A percentile compares a stretch with the other conserved stretches of the same genome.
Evolutionary conservation across 1,140 invertebrate genomes (phyloP).

Genomic region (Ruditapes philippinarum): DNA sequence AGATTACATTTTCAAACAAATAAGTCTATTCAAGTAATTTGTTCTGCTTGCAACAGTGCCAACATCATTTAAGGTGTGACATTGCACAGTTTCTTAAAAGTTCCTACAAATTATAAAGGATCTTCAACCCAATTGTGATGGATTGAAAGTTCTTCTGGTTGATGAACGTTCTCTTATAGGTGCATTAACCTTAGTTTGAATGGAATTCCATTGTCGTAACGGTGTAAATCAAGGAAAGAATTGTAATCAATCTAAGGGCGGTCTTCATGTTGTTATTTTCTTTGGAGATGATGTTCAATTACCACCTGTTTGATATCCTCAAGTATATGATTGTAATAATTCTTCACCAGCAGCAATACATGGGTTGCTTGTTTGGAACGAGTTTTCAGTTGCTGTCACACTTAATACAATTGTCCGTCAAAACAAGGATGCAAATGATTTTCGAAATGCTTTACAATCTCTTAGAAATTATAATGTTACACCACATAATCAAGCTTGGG

Average conservation of each 20-base stretch:
- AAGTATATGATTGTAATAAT: conserved; percentile 63
- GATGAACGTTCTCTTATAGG: conserved; percentile 67
- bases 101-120: conserved; percentile 43
- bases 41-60: conserved; percentile 70
- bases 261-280: conserved; percentile 71
- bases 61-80: conserved; percentile 68
- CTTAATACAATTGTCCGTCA: conserved; percentile 52
- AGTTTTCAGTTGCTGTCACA: conserved; percentile 41
- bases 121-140: conserved; percentile 58
- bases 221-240: conserved; percentile 25
- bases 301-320: conserved; percentile 65
- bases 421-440: conserved; percentile 26
- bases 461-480: conserved; percentile 31
- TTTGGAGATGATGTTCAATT: conserved; percentile 70
- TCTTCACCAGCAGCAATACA: neutral
- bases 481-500: conserved; percentile 32
- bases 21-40: conserved; percentile 66
- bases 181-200: conserved; percentile 48
- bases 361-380: conserved; percentile 47
- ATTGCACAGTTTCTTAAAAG: conserved; percentile 67
- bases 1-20: conserved; percentile 51
- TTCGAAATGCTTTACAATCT: conserved; percentile 26
- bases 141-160: conserved; percentile 63
- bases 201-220: conserved; percentile 66
- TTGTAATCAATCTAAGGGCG: conserved; percentile 64